These are phyloP conservation scores for Clusia tigrina DNA, from an alignment of 2,888 invertebrate species.

Conservation along the genomic window DNA sequence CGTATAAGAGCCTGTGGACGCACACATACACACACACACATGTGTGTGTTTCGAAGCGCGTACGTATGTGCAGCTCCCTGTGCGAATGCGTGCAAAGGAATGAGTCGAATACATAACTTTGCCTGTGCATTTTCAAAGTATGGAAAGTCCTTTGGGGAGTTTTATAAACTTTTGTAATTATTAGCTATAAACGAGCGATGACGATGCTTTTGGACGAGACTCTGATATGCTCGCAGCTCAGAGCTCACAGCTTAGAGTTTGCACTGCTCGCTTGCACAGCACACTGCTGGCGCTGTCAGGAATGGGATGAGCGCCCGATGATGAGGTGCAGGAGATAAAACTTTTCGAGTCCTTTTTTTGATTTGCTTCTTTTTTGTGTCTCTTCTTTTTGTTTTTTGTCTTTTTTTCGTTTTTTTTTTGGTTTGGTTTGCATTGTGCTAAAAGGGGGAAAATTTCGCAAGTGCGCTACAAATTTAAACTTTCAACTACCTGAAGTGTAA, in stretches of 20 bases:
- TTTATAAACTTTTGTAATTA: conserved; percentile 54
- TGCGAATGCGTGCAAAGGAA: background rate
- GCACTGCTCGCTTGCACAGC: too few relatives aligned
- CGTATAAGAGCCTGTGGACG: too few relatives aligned
- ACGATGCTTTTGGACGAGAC: conserved; percentile 24
- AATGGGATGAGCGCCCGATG: background rate
- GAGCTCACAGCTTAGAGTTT: too few relatives aligned
- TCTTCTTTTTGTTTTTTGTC: background rate
- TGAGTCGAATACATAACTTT: conserved; percentile 28
- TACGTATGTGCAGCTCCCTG: too few relatives aligned
- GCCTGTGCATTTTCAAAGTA: conserved; percentile 22
- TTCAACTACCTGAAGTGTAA: conserved; percentile 48
- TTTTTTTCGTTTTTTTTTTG: background rate
- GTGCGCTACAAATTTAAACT: conserved; percentile 52
- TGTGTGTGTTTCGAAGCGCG: too few relatives aligned
- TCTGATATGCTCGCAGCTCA: too few relatives aligned
- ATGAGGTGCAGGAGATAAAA: conserved; percentile 19
- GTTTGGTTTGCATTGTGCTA: conserved; percentile 3
- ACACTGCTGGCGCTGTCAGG: conserved; percentile 43
- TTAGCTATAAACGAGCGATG: conserved; percentile 56
- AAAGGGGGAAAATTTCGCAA: conserved; percentile 36
- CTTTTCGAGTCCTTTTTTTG: conserved; percentile 4
- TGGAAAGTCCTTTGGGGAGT: conserved; percentile 40
- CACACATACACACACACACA: too few relatives aligned
- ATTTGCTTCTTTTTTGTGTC: background rate